Conservation (phyloP, 2,888 invertebrate species). For the Ctenicera cuprea region DNA sequence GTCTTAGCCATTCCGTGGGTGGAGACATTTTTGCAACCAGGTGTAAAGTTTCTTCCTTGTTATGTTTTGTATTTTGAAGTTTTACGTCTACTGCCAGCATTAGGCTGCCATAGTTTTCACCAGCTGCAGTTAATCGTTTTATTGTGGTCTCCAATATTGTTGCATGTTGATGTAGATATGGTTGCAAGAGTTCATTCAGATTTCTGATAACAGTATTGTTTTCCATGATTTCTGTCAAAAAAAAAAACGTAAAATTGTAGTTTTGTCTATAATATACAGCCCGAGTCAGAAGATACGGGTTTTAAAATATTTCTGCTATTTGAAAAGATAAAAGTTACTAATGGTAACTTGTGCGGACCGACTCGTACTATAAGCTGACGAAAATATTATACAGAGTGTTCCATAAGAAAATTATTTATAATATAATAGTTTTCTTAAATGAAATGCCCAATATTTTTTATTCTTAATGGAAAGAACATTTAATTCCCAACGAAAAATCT, state of each 20-base stretch:
- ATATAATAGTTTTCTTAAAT: too few species aligned
- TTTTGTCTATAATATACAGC: too few species aligned
- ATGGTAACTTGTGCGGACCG: too few species aligned
- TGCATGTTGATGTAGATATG: constrained; percentile 33
- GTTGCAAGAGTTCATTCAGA: constrained; percentile 43
- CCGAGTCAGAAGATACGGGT: too few species aligned
- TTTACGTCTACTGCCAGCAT: constrained; percentile 70
- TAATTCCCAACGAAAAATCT: too few species aligned
- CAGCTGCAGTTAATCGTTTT: constrained; percentile 71
- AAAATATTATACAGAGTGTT: too few species aligned
- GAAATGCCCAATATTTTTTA: too few species aligned
- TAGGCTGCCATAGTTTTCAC: constrained; percentile 78
- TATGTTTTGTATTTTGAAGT: constrained; percentile 56
- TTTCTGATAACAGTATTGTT: constrained; percentile 39
- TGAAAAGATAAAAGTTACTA: too few species aligned
- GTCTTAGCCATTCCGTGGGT: constrained; percentile 71
- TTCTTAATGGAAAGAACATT: too few species aligned
- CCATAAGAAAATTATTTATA: too few species aligned
- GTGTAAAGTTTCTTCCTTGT: constrained; percentile 65
- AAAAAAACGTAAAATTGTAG: background rate
- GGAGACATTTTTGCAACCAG: constrained; percentile 75
- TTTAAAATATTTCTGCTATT: too few species aligned
- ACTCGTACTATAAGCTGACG: too few species aligned
- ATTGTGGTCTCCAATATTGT: constrained; percentile 63
- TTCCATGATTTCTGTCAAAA: background rate